These are phyloP conservation scores for Diachrysia chrysitis DNA, from an alignment of 2,888 invertebrate species.

Conservation along the genomic window DNA sequence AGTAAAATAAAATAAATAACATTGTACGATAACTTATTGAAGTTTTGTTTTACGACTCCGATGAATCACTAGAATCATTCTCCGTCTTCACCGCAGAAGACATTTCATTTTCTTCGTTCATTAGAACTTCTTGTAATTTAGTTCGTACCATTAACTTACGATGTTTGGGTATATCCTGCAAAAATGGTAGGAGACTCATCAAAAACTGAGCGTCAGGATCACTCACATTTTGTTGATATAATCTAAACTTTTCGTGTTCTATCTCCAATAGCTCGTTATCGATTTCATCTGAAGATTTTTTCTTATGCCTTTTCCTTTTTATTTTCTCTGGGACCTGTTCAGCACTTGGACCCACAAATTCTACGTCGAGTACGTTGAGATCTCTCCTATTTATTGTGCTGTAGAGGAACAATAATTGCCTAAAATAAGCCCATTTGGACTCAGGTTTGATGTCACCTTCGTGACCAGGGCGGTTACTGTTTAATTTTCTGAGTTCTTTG, in stretches of 20 bases:
- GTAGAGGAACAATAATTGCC: not conserved
- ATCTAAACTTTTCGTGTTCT: not conserved
- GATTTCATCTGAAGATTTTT: not conserved
- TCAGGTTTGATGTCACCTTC: not conserved
- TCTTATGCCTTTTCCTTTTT: not conserved
- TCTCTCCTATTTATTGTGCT: slow-evolving; percentile 1
- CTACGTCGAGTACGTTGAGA: not conserved
- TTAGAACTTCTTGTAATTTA: not conserved
- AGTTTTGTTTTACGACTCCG: not conserved
- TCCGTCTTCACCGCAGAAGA: not conserved
- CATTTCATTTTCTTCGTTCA: not conserved
- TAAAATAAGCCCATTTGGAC: not conserved
- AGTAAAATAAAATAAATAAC: no score
- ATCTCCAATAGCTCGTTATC: not conserved
- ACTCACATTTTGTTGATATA: not conserved
- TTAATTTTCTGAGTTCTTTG: slow-evolving; percentile 1
- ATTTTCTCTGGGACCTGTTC: not conserved
- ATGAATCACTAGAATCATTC: not conserved
- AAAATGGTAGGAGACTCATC: not conserved
- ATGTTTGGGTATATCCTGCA: not conserved
- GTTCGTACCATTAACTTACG: not conserved
- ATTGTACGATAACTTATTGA: no score
- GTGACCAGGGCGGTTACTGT: not conserved
- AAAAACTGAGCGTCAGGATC: not conserved
- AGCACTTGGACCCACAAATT: not conserved